phyloP scores from a whole-genome alignment of 2,113 vertebrate species.

The Hucho hucho region DNA sequence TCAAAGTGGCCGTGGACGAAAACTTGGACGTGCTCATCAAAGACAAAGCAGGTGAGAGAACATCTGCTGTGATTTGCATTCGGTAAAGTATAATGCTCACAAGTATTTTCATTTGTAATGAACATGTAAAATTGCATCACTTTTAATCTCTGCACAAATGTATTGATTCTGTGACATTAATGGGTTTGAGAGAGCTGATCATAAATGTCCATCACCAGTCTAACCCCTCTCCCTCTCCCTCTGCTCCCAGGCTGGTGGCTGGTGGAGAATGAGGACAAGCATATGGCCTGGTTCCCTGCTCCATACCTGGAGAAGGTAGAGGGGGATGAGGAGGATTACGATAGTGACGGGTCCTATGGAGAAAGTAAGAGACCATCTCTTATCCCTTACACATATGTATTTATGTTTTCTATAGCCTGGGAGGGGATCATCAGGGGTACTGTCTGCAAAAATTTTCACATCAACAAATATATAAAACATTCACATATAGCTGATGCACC shows the following conservation, averaged over 20 bases:
- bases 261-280: conserved; percentile 83
- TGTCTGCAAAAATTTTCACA: too few species aligned
- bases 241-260: conserved; percentile 90
- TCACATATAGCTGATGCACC: too few species aligned
- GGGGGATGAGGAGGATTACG: conserved; percentile 37
- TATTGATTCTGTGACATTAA: too few species aligned
- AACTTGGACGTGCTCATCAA: conserved; percentile 84
- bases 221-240: background rate
- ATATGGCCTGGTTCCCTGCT: conserved; percentile 91
- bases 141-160: background rate
- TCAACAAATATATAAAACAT: too few species aligned
- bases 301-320: conserved; percentile 80
- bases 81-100: background rate
- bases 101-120: background rate
- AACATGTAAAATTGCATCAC: background rate
- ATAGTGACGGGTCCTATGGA: conserved; percentile 6
- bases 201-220: background rate
- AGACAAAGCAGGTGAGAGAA: conserved; percentile 81
- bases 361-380: conserved; percentile 48
- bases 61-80: background rate
- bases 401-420: background rate
- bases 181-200: background rate
- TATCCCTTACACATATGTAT: background rate
- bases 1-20: conserved; percentile 73
- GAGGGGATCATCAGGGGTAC: too few species aligned